phyloP scores from a whole-genome alignment of 2,113 vertebrate species.

The Ardeotis arabs region DNA sequence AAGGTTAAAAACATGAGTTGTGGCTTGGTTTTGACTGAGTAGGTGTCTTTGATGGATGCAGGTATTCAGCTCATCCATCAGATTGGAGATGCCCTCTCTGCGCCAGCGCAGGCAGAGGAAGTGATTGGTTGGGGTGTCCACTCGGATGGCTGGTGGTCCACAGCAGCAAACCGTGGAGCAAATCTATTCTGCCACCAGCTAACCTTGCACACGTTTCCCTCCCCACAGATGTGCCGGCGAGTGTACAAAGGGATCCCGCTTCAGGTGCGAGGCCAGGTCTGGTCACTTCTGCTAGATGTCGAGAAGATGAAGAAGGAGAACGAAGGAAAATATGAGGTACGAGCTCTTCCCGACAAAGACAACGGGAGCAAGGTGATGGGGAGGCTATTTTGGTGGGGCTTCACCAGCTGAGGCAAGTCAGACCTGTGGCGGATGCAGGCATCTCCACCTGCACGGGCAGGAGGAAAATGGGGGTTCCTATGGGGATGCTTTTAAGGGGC shows the following conservation, averaged over 20 bases:
- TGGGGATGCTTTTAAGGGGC: not conserved
- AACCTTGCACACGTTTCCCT: accelerated
- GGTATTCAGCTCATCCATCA: not conserved
- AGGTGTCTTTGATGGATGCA: not conserved
- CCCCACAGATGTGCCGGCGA: slow-evolving; percentile 84
- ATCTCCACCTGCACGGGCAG: not conserved
- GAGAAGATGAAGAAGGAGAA: slow-evolving; percentile 86
- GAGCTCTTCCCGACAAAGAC: not conserved
- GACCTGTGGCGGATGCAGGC: accelerated
- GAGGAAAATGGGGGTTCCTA: not conserved
- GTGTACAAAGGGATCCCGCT: slow-evolving; percentile 93
- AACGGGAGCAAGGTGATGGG: not conserved
- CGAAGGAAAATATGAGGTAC: slow-evolving; percentile 81
- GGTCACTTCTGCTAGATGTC: slow-evolving; percentile 87
- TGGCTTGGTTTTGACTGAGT: not conserved
- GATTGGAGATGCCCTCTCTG: not conserved
- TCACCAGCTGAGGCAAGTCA: not conserved
- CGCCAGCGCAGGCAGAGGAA: accelerated
- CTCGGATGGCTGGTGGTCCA: not conserved
- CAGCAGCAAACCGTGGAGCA: not conserved
- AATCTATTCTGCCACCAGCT: not conserved
- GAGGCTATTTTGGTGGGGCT: not conserved
- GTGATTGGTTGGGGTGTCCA: not conserved
- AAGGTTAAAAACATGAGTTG: not conserved
- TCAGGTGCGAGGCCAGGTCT: slow-evolving; percentile 89